Conservation (phyloP, 2,797 vertebrate genomes). For the Delichon dasypus region DNA sequence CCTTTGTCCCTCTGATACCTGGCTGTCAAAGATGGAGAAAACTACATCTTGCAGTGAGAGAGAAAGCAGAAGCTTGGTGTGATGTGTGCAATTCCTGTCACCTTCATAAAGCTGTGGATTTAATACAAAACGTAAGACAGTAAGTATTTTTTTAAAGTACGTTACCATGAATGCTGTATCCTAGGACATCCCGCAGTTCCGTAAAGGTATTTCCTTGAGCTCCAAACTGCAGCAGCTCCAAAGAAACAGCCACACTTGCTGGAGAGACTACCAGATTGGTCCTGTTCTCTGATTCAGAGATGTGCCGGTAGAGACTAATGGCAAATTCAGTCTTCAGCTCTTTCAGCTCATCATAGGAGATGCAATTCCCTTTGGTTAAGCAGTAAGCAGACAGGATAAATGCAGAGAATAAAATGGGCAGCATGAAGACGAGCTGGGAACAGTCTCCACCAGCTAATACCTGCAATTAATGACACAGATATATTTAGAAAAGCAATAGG, state of each 20-base stretch:
- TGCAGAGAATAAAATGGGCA: constrained; percentile 56
- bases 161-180: constrained; percentile 84
- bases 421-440: constrained; percentile 70
- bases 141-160: not conserved
- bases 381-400: constrained; percentile 77
- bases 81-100: not conserved
- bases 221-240: constrained; percentile 88
- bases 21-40: not conserved
- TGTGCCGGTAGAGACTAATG: constrained; percentile 77
- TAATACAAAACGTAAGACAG: not conserved
- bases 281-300: constrained; percentile 72
- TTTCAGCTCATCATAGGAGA: constrained; percentile 75
- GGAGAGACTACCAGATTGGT: constrained; percentile 87
- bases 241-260: constrained; percentile 78
- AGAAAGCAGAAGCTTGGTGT: not conserved
- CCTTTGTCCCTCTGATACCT: not conserved
- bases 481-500: not conserved
- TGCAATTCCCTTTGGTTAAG: constrained; percentile 59
- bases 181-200: constrained; percentile 82
- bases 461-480: constrained; percentile 28
- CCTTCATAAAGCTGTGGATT: not conserved
- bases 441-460: not conserved
- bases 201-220: constrained; percentile 82
- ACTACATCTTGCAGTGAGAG: not conserved
- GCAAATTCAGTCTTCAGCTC: constrained; percentile 82